Evolutionary conservation across 2,888 invertebrate species (phyloP), one percentile per base, ranked within the genome.

Genomic region (Nomada flava): DNA sequence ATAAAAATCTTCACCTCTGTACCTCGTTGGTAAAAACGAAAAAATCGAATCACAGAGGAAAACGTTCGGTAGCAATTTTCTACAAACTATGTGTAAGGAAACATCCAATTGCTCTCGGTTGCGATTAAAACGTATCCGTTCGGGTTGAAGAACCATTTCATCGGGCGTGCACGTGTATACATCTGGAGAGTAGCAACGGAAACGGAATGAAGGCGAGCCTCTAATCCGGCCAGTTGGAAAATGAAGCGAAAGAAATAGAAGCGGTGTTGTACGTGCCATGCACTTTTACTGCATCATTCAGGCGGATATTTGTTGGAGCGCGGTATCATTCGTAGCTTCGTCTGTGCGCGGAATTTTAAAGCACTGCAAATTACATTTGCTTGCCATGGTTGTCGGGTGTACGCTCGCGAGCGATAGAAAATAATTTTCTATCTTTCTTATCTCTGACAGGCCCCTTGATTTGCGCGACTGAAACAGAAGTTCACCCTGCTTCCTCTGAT

Each of bases 221-320:
- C 64, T 80, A 85, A 85, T 78, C 59, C 87, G 80, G 29, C 67
- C 72, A 60, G 76, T 76, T 65, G 87, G 80, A 86, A 87, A 87
- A 87, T 81, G 83, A 86, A 87, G 76, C 85, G 85, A 83, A 85
- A 79, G 78, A 86, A 86, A 85, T 87, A 81, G 79, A 75, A 78
- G 73, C 83, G 65, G 55, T 36, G 74, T 76, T 80, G 81, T 87
- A 87, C 87, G 87, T 87, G 87, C 87, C 67, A 83, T 87, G 87
- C 88, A 87, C 82, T 82, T 88, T 87, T 87, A 87, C 85, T 78
- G 76, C 85, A 85, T 87, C 88, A 83, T 85, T 86, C 79, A 70
- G 79, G 42, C 62, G 68, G 71, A 85, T 84, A 81, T 83, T 86
- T 83, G 85, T 74, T 71, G 78, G 79, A 36, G 57, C 67, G 53